Evolutionary conservation across 2,113 vertebrate species (phyloP), one percentile per base, ranked within the genome.

Genomic region (Galeopterus variegatus): DNA sequence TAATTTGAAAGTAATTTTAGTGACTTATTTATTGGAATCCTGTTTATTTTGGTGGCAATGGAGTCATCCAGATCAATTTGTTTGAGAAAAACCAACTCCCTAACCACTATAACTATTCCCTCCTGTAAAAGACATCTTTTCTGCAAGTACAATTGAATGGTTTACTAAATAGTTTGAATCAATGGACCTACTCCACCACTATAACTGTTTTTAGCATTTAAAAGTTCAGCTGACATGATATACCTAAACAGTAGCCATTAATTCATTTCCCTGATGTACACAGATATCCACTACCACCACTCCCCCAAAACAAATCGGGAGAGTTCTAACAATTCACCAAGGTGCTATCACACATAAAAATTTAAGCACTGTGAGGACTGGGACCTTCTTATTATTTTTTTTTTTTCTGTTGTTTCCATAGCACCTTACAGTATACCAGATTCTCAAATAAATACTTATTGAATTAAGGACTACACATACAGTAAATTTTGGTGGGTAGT

Each of bases 1-100:
- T 33, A 69, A n/a, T 80, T 62, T 84, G 3, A 77, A 73, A 73
- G 69, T 92, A 62, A 31, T 72, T 62, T 92, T 73, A 36, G 11
- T 83, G 10, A 19, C 54, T 81, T 19, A 15, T 96, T 62, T 77
- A 19, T 60, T 33, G 7, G 8, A 50, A 6, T 86, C 0, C 7
- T 67, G 3, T 62, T 64, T 41, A 33, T 67, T 83, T 64, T 50
- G 14, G 13, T 62, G 14, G 2, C 10, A 64, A 9, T 64, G 2
- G 17, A 79, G 11, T 0, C 5, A 48, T 91, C 7, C 18, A 41
- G 12, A 70, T 75, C 15, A 36, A 41, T 87, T 33, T 56, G 9
- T 54, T 33, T 60, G 52, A 75, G 19, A 82, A 87, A 75, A 58
- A 26, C 60, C 33, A 75, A 21, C 12, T 67, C 5, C 5, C 11